Evolutionary conservation across 2,113 vertebrate genomes (phyloP).

Genomic region (Ptychochromis oligacanthus): DNA sequence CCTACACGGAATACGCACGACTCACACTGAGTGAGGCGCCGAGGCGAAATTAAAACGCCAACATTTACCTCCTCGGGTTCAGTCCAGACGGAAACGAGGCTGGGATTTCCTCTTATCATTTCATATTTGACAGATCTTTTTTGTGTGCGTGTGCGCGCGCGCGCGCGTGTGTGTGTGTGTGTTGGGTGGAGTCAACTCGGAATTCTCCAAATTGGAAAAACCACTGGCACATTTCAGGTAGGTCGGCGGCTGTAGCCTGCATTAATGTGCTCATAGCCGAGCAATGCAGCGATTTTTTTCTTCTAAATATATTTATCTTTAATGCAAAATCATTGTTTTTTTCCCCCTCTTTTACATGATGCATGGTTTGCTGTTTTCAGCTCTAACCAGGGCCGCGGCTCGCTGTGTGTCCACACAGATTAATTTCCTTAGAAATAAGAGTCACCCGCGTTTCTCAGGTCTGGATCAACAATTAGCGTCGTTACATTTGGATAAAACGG

Average conservation of each 20-base stretch:
- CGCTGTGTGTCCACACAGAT: slow-evolving; percentile 30
- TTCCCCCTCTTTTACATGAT: background rate
- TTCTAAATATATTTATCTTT: background rate
- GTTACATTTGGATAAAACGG: slow-evolving; percentile 16
- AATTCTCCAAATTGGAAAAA: slow-evolving; percentile 74
- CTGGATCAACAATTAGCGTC: slow-evolving; percentile 46
- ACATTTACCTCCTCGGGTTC: slow-evolving; percentile 47
- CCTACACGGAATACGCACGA: slow-evolving; percentile 68
- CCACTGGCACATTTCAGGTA: slow-evolving; percentile 77
- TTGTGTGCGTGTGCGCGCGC: slow-evolving; percentile 14
- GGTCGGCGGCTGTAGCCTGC: slow-evolving; percentile 48
- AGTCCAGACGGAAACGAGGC: slow-evolving; percentile 51
- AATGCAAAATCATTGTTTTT: background rate
- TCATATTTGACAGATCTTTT: slow-evolving; percentile 73
- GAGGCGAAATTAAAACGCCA: slow-evolving; percentile 39
- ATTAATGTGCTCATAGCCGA: slow-evolving; percentile 34
- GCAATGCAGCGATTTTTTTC: background rate
- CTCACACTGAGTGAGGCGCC: slow-evolving; percentile 38
- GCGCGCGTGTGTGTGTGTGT: slow-evolving; percentile 42
- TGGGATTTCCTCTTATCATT: slow-evolving; percentile 74
- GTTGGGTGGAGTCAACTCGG: slow-evolving; percentile 80
- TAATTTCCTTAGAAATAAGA: slow-evolving; percentile 39
- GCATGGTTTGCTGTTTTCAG: slow-evolving; percentile 37
- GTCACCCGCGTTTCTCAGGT: slow-evolving; percentile 31
- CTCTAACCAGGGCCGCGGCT: slow-evolving; percentile 63